Evolutionary conservation across 2,888 invertebrate species (phyloP).

Genomic region (Phorcus lineatus): DNA sequence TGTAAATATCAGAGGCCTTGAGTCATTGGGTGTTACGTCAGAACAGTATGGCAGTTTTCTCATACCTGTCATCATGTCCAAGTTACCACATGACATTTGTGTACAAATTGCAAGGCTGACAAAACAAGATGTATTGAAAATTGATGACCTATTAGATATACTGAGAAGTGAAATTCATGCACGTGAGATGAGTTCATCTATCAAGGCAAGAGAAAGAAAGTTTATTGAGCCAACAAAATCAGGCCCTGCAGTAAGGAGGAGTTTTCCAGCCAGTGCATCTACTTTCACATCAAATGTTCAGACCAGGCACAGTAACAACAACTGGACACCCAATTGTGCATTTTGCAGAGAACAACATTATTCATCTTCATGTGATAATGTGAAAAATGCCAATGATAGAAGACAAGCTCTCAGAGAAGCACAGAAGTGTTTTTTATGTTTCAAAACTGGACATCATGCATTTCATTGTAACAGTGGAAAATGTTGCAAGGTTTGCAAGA

Average conservation of each 20-base stretch:
- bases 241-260: not conserved
- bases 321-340: not conserved
- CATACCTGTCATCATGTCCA: conserved; percentile 17
- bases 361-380: conserved; percentile 18
- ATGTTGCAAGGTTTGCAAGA: not conserved
- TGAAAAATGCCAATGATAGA: not conserved
- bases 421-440: not conserved
- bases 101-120: not conserved
- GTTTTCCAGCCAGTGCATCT: not conserved
- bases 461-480: not conserved
- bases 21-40: not conserved
- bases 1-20: not conserved
- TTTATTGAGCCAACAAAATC: not conserved
- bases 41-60: conserved; percentile 16
- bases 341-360: not conserved
- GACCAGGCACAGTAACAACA: not conserved
- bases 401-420: not conserved
- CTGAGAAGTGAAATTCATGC: not conserved
- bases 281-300: not conserved
- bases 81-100: not conserved
- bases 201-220: not conserved
- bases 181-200: not conserved
- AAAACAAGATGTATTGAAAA: too few relatives aligned
- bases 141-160: not conserved
- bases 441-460: not conserved